Evolutionary conservation across 2,113 vertebrate genomes (phyloP).

Genomic region (Poeciliopsis turrubarensis): DNA sequence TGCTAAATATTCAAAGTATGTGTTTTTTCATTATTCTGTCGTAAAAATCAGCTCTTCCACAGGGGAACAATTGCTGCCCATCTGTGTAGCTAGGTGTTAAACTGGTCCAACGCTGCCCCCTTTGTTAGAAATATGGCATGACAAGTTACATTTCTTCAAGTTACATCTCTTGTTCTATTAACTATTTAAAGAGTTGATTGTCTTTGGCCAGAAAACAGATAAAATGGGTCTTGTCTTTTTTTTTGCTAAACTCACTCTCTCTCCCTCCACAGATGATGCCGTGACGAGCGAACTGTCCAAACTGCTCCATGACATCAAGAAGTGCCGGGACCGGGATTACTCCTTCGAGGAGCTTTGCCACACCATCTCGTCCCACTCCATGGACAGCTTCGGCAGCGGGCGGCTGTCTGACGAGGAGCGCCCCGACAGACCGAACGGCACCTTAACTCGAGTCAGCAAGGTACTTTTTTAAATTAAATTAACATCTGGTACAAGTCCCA

Average conservation of each 20-base stretch:
- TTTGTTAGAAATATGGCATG: slow-evolving; percentile 26
- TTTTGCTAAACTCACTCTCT: not conserved
- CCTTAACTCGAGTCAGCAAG: slow-evolving; percentile 79
- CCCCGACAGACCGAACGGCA: slow-evolving; percentile 87
- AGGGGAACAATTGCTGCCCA: slow-evolving; percentile 1
- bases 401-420: slow-evolving; percentile 89
- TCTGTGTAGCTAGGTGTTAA: not conserved
- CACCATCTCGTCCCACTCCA: slow-evolving; percentile 93
- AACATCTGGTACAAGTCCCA: not conserved
- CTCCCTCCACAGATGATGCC: slow-evolving; percentile 84
- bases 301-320: slow-evolving; percentile 94
- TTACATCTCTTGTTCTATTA: slow-evolving; percentile 4
- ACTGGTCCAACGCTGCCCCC: slow-evolving; percentile 60
- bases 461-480: slow-evolving; percentile 32
- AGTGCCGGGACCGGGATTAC: slow-evolving; percentile 94
- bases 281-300: slow-evolving; percentile 95
- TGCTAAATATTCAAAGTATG: not conserved
- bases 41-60: slow-evolving; percentile 27
- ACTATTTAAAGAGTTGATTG: slow-evolving; percentile 17
- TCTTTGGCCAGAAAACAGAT: not conserved
- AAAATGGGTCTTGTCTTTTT: not conserved
- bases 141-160: slow-evolving; percentile 3
- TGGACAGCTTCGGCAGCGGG: slow-evolving; percentile 90
- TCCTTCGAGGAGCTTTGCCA: slow-evolving; percentile 97
- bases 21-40: not conserved